Evolutionary conservation across 92 coral and sea anemone genomes (phyloP).

Genomic region (Parazoanthus atlanticus): DNA sequence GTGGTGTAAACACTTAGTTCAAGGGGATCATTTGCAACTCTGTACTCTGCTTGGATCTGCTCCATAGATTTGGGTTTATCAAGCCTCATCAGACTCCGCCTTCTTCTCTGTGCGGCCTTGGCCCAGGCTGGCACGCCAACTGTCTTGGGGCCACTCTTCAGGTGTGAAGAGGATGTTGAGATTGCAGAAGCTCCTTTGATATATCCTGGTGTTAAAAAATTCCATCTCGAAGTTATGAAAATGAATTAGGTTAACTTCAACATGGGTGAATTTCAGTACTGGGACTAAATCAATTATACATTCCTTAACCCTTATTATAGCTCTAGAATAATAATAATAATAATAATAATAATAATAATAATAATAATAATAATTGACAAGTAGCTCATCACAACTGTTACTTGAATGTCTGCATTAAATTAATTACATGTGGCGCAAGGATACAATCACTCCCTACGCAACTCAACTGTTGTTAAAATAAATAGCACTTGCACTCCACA

Average conservation of each 20-base stretch:
- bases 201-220: neutral
- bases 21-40: constrained; percentile 76
- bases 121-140: constrained; percentile 99
- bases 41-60: constrained; percentile 86
- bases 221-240: neutral
- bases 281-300: no score
- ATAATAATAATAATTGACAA: no score
- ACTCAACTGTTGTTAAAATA: no score
- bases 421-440: no score
- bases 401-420: no score
- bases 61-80: constrained; percentile 83
- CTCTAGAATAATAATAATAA: no score
- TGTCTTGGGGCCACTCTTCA: constrained; percentile 88
- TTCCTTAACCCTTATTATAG: no score
- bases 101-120: constrained; percentile 86
- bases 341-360: no score
- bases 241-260: neutral
- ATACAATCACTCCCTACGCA: no score
- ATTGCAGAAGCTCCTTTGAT: constrained; percentile 38
- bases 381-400: no score
- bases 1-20: constrained; percentile 82
- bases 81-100: constrained; percentile 71
- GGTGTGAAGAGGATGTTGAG: constrained; percentile 59
- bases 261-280: no score
- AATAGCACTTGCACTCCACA: no score